Percentiles rank a stretch among this genome's conserved stretches.
Conservation (phyloP, 2,888 invertebrate genomes). For the Galeruca laticollis region DNA sequence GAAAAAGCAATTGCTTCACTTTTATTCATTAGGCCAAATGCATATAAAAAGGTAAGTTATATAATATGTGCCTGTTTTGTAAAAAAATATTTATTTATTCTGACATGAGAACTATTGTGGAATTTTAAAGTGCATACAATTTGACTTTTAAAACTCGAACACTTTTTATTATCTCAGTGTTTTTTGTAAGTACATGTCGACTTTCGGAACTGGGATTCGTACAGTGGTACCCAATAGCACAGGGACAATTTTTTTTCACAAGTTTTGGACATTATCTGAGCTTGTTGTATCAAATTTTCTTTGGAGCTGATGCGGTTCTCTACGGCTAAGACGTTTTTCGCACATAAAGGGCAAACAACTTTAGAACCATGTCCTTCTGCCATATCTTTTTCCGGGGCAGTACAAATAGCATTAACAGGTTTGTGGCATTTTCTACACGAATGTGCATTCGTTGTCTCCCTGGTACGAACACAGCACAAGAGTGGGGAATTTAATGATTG, state of each 20-base stretch:
- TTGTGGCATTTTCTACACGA: constrained; percentile 12
- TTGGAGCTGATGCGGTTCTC: no score
- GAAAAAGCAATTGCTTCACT: no score
- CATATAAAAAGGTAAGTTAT: no score
- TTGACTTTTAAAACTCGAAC: neutral
- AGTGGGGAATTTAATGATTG: no score
- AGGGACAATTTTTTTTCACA: no score
- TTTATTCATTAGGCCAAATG: no score
- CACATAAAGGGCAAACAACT: constrained; percentile 22
- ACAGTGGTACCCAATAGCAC: constrained; percentile 3
- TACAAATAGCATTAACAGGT: constrained; percentile 20
- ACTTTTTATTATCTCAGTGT: neutral
- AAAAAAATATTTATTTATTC: neutral
- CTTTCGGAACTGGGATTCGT: constrained; percentile 15
- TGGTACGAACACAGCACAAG: constrained; percentile 16
- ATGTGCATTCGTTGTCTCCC: constrained; percentile 10
- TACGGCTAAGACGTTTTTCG: constrained; percentile 3
- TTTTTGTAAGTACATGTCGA: constrained; percentile 6
- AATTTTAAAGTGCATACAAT: neutral
- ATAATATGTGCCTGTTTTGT: no score
- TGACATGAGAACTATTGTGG: constrained; percentile 1
- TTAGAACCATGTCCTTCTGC: constrained; percentile 13
- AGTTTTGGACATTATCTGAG: neutral
- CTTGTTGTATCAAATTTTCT: neutral
- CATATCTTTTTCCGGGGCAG: neutral